These are phyloP conservation scores for Heliconius hewitsoni DNA, from an alignment of 1,140 invertebrate species.

Conservation along the genomic window DNA sequence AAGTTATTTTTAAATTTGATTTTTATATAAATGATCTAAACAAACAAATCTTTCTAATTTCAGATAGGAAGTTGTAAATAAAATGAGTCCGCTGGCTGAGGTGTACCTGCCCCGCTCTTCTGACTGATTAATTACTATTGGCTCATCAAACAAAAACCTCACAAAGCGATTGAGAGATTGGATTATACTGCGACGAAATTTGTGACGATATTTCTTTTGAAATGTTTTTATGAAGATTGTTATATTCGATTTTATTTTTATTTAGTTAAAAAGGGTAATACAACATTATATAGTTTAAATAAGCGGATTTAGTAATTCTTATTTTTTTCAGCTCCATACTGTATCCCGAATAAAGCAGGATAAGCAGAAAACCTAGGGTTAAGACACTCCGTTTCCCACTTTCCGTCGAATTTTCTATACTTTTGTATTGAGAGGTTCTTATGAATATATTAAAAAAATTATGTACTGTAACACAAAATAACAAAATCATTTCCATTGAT, in stretches of 20 bases:
- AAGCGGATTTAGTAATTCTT: too few species aligned
- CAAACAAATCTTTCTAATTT: slow-evolving; percentile 28
- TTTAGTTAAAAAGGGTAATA: neutral
- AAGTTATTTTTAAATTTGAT: neutral
- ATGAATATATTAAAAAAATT: too few species aligned
- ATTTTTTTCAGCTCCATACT: too few species aligned
- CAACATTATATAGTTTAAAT: neutral
- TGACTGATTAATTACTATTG: slow-evolving; percentile 59
- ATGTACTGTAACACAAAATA: neutral
- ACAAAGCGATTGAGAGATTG: slow-evolving; percentile 45
- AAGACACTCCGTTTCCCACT: too few species aligned
- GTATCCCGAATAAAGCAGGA: too few species aligned
- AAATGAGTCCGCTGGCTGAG: slow-evolving; percentile 32
- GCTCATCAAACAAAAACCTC: slow-evolving; percentile 47
- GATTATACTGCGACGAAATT: slow-evolving; percentile 38
- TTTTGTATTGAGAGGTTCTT: too few species aligned
- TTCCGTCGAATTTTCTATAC: too few species aligned
- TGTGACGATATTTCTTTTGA: slow-evolving; percentile 2
- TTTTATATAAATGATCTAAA: neutral
- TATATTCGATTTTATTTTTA: neutral
- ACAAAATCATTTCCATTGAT: slow-evolving; percentile 32
- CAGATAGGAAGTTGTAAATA: slow-evolving; percentile 55
- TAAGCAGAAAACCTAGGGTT: too few species aligned
- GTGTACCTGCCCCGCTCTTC: slow-evolving; percentile 33
- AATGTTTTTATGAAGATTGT: neutral